Percentiles rank a stretch among this genome's conserved stretches.
These are phyloP conservation scores for Nautilus pompilius DNA, from an alignment of 1,140 invertebrate genomes.

Conservation along the genomic window DNA sequence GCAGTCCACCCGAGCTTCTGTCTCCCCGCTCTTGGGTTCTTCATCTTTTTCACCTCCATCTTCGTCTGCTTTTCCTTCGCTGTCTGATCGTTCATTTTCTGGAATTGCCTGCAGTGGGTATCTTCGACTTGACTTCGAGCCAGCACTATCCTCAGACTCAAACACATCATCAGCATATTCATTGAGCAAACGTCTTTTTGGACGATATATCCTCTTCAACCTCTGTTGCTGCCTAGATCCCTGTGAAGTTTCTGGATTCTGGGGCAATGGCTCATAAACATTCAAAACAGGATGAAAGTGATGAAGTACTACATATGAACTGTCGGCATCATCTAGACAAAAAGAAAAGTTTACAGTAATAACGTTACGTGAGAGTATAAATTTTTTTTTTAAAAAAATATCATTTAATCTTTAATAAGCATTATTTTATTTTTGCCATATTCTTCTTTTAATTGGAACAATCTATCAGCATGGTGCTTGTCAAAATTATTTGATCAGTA, in stretches of 20 bases:
- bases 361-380: too few relatives aligned
- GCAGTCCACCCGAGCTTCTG: too few relatives aligned
- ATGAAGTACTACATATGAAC: neutral
- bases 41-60: too few relatives aligned
- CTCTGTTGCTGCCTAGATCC: neutral
- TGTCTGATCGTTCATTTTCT: conserved; percentile 17
- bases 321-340: neutral
- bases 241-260: neutral
- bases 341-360: too few relatives aligned
- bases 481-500: too few relatives aligned
- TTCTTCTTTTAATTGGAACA: too few relatives aligned
- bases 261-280: neutral
- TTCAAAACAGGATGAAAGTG: neutral
- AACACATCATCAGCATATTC: conserved; percentile 43
- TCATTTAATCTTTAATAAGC: too few relatives aligned
- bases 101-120: conserved; percentile 24
- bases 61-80: conserved; percentile 9
- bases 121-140: conserved; percentile 18
- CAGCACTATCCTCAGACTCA: conserved; percentile 34
- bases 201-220: conserved; percentile 20
- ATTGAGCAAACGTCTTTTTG: conserved; percentile 31
- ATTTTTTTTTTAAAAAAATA: too few relatives aligned
- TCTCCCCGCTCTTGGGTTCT: too few relatives aligned
- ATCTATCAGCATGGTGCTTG: too few relatives aligned
- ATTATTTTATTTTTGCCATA: too few relatives aligned